Conservation (phyloP, 1,140 invertebrate genomes). For the Drosophila baimaii region DNA sequence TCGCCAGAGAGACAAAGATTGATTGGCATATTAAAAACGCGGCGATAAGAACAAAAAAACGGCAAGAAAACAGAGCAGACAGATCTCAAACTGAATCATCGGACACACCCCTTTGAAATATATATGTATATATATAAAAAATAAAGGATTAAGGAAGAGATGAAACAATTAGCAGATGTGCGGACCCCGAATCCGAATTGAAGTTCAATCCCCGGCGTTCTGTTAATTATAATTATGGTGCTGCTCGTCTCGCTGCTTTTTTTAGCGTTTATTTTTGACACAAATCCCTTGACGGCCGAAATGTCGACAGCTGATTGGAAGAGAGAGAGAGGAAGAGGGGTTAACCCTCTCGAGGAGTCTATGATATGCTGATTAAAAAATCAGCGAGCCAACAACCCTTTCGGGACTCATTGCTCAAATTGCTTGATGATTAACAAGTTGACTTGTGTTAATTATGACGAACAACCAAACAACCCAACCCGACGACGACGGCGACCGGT, state of each 20-base stretch:
- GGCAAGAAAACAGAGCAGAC: slow-evolving; percentile 29
- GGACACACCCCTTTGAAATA: slow-evolving; percentile 33
- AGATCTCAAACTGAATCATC: slow-evolving; percentile 39
- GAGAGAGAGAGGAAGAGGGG: background rate
- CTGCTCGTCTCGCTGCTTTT: slow-evolving; percentile 20
- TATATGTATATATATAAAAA: slow-evolving; percentile 7
- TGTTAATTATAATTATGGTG: slow-evolving; percentile 80
- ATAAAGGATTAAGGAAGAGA: slow-evolving; percentile 50
- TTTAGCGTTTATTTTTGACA: slow-evolving; percentile 31
- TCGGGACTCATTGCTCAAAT: slow-evolving; percentile 59
- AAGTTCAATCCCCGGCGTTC: slow-evolving; percentile 44
- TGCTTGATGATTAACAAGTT: slow-evolving; percentile 81
- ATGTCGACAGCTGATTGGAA: slow-evolving; percentile 75
- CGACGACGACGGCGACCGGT: no score
- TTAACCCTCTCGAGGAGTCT: slow-evolving; percentile 38
- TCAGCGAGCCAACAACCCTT: slow-evolving; percentile 69
- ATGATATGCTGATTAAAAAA: slow-evolving; percentile 81
- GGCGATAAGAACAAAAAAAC: slow-evolving; percentile 8
- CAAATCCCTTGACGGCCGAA: slow-evolving; percentile 53
- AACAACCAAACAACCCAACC: slow-evolving; percentile 14
- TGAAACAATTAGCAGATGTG: slow-evolving; percentile 74
- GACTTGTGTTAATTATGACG: slow-evolving; percentile 77
- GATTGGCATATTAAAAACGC: slow-evolving; percentile 64
- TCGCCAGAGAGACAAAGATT: slow-evolving; percentile 69
- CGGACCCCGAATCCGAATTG: slow-evolving; percentile 25